These are phyloP conservation scores for Charina bottae DNA, from an alignment of 2,113 vertebrate genomes.

Conservation along the genomic window DNA sequence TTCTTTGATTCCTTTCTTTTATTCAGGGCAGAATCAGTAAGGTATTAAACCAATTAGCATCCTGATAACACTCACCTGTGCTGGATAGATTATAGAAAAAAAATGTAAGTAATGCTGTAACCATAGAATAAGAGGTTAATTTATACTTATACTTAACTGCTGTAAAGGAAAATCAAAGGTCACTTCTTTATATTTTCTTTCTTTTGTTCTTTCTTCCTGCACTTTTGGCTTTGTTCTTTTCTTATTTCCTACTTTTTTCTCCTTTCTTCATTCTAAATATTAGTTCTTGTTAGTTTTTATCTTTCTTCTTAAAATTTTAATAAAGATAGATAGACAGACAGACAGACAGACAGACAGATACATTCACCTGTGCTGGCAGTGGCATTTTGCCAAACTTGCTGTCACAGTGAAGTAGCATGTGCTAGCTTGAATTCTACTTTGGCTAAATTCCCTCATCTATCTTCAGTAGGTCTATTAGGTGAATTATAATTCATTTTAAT, in stretches of 20 bases:
- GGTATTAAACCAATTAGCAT: constrained; percentile 61
- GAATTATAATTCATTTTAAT: background rate
- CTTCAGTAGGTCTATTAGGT: background rate
- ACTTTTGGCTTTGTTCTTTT: no score
- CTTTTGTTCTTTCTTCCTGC: no score
- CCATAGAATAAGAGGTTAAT: no score
- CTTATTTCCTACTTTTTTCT: no score
- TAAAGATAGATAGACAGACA: no score
- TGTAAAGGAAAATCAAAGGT: no score
- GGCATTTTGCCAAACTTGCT: constrained; percentile 25
- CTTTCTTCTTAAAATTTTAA: no score
- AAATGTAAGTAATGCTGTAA: no score
- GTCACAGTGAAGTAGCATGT: constrained; percentile 26
- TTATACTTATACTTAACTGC: no score
- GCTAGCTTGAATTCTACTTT: constrained; percentile 26
- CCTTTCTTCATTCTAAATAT: no score
- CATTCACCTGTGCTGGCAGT: constrained; percentile 25
- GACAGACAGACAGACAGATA: background rate
- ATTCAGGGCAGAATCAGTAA: constrained; percentile 35
- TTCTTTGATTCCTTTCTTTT: constrained; percentile 53
- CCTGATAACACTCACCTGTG: constrained; percentile 48
- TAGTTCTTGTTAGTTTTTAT: no score
- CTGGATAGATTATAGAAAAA: background rate
- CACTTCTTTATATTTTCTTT: no score
- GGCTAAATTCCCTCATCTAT: background rate